Evolutionary conservation across 2,888 invertebrate species (phyloP).

Genomic region (Nemurella pictetii): DNA sequence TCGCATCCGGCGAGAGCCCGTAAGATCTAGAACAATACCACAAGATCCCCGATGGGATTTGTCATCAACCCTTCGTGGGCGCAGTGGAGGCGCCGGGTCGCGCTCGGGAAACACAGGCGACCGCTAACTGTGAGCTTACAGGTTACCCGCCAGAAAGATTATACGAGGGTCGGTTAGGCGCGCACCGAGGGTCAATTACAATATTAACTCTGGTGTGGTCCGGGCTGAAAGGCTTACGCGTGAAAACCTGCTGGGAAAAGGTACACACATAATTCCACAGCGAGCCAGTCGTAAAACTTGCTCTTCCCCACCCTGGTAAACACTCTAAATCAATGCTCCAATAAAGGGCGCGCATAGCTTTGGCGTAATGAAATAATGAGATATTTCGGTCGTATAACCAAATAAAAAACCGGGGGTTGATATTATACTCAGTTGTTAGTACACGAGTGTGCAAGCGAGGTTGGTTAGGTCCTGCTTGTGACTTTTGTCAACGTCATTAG

Average conservation of each 20-base stretch:
- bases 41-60: background rate
- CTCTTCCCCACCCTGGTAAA: background rate
- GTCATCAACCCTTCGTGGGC: background rate
- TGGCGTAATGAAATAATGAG: background rate
- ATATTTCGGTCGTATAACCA: background rate
- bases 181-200: background rate
- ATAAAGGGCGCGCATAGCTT: background rate
- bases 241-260: background rate
- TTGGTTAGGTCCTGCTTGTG: background rate
- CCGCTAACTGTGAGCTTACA: background rate
- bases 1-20: background rate
- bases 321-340: background rate
- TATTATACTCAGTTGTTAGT: background rate
- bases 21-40: background rate
- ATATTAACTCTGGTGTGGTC: background rate
- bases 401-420: background rate
- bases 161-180: background rate
- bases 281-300: background rate
- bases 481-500: background rate
- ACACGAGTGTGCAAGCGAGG: background rate
- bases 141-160: background rate
- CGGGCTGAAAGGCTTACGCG: background rate
- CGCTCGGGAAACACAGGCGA: background rate
- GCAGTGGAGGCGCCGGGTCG: background rate
- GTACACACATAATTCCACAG: background rate